These are phyloP conservation scores for Rugalucina vietnamica DNA, from an alignment of 2,888 invertebrate species.

Conservation along the genomic window DNA sequence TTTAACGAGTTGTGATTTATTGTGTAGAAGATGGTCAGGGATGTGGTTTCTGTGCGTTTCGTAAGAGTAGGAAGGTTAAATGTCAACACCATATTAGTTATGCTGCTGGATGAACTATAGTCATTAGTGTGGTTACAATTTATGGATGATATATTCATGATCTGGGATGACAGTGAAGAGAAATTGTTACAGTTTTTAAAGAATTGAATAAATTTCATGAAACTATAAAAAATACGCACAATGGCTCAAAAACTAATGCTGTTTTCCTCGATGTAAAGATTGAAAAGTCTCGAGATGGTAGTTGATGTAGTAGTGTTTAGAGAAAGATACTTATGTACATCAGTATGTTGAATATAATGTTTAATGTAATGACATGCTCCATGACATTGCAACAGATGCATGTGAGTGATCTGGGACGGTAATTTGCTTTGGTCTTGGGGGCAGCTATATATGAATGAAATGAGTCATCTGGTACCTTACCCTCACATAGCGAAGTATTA, in stretches of 20 bases:
- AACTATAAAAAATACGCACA: background rate
- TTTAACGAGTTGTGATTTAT: too few species aligned
- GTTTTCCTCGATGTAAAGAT: background rate
- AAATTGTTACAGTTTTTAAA: background rate
- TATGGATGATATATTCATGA: background rate
- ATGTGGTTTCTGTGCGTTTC: too few species aligned
- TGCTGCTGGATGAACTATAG: background rate
- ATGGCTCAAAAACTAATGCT: background rate
- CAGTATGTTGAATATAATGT: background rate
- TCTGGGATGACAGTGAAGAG: background rate
- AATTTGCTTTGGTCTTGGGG: too few species aligned
- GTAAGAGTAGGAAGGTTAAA: too few species aligned
- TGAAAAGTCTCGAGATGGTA: background rate
- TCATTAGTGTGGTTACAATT: conserved; percentile 9
- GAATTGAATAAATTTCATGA: background rate
- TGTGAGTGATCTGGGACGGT: too few species aligned
- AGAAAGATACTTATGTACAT: background rate
- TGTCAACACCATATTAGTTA: too few species aligned
- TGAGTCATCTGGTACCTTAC: too few species aligned
- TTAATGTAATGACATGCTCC: too few species aligned
- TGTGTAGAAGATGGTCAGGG: too few species aligned
- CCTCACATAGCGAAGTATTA: too few species aligned
- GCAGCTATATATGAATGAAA: too few species aligned
- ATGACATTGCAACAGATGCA: too few species aligned
- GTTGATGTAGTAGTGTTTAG: background rate